Evolutionary conservation across 1,140 invertebrate species (phyloP).

Genomic region (Orius laevigatus): DNA sequence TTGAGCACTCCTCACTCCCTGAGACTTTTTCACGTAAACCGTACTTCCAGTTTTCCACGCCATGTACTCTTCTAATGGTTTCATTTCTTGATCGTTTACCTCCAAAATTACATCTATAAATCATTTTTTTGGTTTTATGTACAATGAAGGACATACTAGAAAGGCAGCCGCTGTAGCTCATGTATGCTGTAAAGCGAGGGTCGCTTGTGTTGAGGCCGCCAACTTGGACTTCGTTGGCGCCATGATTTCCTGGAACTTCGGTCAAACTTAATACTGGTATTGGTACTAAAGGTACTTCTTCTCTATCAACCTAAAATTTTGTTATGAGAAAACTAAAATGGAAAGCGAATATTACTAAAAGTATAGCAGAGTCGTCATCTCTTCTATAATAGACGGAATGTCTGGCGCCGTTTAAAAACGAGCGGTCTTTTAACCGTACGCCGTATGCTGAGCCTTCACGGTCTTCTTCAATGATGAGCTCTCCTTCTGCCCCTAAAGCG

Average conservation of each 20-base stretch:
- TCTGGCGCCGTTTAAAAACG: slow-evolving; percentile 63
- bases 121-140: slow-evolving; percentile 16
- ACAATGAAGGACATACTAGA: slow-evolving; percentile 50
- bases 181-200: slow-evolving; percentile 58
- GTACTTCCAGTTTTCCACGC: slow-evolving; percentile 62
- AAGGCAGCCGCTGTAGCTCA: slow-evolving; percentile 72
- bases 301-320: slow-evolving; percentile 45
- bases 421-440: slow-evolving; percentile 50
- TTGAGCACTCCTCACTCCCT: slow-evolving; percentile 65
- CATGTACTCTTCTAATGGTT: slow-evolving; percentile 69
- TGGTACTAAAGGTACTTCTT: slow-evolving; percentile 46
- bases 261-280: slow-evolving; percentile 45
- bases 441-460: slow-evolving; percentile 53
- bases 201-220: slow-evolving; percentile 72
- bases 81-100: slow-evolving; percentile 62
- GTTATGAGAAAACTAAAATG: slow-evolving; percentile 7
- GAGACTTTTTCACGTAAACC: slow-evolving; percentile 61
- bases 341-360: slow-evolving; percentile 32
- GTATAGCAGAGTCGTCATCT: slow-evolving; percentile 46
- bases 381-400: slow-evolving; percentile 74
- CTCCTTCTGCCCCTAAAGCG: slow-evolving; percentile 61
- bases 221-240: slow-evolving; percentile 63
- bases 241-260: slow-evolving; percentile 34
- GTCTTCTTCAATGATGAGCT: slow-evolving; percentile 70
- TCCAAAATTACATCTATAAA: slow-evolving; percentile 59